phyloP scores from a whole-genome alignment of 1,140 invertebrate species.

The Charaxes varanes region DNA sequence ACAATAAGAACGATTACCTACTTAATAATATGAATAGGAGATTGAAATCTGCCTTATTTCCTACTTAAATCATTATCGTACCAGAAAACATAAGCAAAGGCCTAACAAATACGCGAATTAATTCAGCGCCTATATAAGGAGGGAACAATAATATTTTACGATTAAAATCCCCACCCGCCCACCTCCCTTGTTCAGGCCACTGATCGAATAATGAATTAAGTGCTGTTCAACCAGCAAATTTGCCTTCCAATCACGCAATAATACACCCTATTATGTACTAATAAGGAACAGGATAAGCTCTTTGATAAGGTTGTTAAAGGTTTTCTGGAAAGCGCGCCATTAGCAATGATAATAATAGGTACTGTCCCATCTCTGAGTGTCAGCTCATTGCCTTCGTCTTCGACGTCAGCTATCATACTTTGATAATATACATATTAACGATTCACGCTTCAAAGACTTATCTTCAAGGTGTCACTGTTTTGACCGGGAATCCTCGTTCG shows the following conservation, averaged over 20 bases:
- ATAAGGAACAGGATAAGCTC: slow-evolving; percentile 6
- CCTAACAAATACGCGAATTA: slow-evolving; percentile 17
- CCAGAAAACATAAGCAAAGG: too few relatives aligned
- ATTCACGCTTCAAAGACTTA: slow-evolving; percentile 1
- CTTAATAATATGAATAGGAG: too few relatives aligned
- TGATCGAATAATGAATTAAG: slow-evolving; percentile 49
- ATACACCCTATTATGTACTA: slow-evolving; percentile 16
- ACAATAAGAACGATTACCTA: too few relatives aligned
- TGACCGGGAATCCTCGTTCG: too few relatives aligned
- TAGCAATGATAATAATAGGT: slow-evolving; percentile 59
- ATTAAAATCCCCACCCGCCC: slow-evolving; percentile 23
- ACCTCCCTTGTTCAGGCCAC: slow-evolving; percentile 24
- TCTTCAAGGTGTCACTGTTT: slow-evolving; percentile 15
- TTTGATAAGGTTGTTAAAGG: slow-evolving; percentile 5
- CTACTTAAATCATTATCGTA: too few relatives aligned
- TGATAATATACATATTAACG: slow-evolving; percentile 11
- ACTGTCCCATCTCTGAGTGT: slow-evolving; percentile 25
- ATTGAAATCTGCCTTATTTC: too few relatives aligned
- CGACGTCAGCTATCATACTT: slow-evolving; percentile 11
- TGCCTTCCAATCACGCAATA: slow-evolving; percentile 4
- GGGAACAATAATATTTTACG: slow-evolving; percentile 38
- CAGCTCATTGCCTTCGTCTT: slow-evolving; percentile 37
- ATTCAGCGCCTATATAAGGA: slow-evolving; percentile 17
- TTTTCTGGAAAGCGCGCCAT: slow-evolving; percentile 31
- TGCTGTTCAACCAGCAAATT: slow-evolving; percentile 17